Evolutionary conservation across 2,888 invertebrate genomes (phyloP), one percentile per base, ranked within the genome.

Genomic region (Stomorhina lunata): DNA sequence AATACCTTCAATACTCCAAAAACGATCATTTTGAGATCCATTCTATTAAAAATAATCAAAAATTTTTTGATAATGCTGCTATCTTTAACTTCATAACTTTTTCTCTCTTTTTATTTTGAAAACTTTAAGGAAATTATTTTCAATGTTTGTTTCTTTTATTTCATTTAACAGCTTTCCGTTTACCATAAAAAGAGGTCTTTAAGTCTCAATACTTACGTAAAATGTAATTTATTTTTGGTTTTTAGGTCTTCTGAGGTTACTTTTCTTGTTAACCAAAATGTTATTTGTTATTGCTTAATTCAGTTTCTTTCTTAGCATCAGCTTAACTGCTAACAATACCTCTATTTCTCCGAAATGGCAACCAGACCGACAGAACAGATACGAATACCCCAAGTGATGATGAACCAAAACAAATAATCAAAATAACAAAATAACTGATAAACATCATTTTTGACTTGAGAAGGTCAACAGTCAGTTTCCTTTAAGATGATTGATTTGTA

Each of bases 401-500:
- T 17, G 2, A 59, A n/a, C 20, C 32, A n/a, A 25, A 34, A 22
- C 37, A 27, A 17, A 17, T 0, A 69, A 3, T 12, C 1, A 25
- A 34, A 37, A 12, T 2, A 22, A 29, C 5, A 2, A 59, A 27
- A 27, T 57, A 45, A 32, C 20, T 17, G 71, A 66, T 61, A 81
- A 59, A 61, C 40, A 72, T 77, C 53, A 72, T 61, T 53, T 81
- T 65, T 65, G 50, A 22, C 29, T 55, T 63, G 43, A n/a, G 61
- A 77, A 73, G 72, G 81, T 77, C 77, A 77, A 45, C 66, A 55
- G 71, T 61, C 53, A 61, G 34, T 45, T 53, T 72, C 25, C 50
- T 61, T 63, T 72, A 61, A 53, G 29, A 72, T 81, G 71, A 72
- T 72, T 81, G 81, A 77, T 72, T 81, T 77, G 59, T 45, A 81